phyloP scores from a whole-genome alignment of 2,113 vertebrate genomes.

The Naja naja region DNA sequence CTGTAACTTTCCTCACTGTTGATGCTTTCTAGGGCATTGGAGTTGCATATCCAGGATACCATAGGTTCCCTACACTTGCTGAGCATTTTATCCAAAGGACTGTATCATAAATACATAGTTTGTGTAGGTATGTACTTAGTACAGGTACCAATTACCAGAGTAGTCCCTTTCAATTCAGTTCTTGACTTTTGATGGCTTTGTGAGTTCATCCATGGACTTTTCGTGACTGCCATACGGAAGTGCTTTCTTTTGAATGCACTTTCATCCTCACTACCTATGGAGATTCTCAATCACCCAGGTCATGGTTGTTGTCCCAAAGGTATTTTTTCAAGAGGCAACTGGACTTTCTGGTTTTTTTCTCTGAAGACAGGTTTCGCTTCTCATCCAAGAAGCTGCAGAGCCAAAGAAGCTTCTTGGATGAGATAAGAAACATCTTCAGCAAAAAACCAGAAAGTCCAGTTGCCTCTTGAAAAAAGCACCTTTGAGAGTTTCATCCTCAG shows the following conservation, averaged over 20 bases:
- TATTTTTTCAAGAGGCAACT: too few relatives aligned
- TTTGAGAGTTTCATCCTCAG: background rate
- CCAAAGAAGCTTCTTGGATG: too few relatives aligned
- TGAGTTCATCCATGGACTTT: background rate
- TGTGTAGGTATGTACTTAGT: background rate
- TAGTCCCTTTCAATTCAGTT: background rate
- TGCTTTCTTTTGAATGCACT: background rate
- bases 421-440: too few relatives aligned
- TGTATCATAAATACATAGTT: background rate
- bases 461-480: background rate
- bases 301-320: too few relatives aligned
- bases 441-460: too few relatives aligned
- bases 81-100: background rate
- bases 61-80: background rate
- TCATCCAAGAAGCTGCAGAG: too few relatives aligned
- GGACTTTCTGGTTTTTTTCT: too few relatives aligned
- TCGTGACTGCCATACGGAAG: background rate
- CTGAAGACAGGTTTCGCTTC: too few relatives aligned
- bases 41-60: background rate
- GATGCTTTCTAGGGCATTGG: background rate
- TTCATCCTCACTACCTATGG: too few relatives aligned
- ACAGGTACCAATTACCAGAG: constrained; percentile 1
- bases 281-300: too few relatives aligned
- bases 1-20: background rate
- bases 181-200: background rate